Evolutionary conservation across 2,113 vertebrate species (phyloP).

Genomic region (Onychostoma macrolepis): DNA sequence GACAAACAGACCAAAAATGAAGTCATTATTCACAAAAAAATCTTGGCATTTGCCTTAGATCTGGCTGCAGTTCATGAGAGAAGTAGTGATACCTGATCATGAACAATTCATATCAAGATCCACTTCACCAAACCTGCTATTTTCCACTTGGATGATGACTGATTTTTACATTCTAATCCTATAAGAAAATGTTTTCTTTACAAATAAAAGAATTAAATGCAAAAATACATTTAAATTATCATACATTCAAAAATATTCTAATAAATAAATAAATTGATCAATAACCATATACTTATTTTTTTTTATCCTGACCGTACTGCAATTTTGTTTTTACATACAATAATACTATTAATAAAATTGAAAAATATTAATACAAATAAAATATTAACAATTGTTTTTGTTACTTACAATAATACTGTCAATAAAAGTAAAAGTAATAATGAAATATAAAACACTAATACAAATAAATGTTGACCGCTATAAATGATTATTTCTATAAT

Average conservation of each 20-base stretch:
- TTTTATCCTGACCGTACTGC: neutral
- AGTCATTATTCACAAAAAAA: neutral
- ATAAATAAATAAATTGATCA: neutral
- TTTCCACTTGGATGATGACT: neutral
- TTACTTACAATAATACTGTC: neutral
- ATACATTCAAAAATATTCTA: neutral
- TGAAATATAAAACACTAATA: neutral
- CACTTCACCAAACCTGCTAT: neutral
- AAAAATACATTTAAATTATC: neutral
- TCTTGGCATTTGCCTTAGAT: neutral
- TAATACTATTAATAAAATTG: neutral
- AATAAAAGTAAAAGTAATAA: neutral
- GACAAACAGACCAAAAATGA: neutral
- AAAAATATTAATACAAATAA: neutral
- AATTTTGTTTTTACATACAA: neutral
- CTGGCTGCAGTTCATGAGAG: neutral
- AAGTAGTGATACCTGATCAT: neutral
- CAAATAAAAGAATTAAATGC: neutral
- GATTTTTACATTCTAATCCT: neutral
- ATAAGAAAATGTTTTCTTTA: neutral
- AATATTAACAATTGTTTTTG: neutral
- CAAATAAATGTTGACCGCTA: neutral
- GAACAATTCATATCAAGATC: neutral
- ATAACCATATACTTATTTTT: no score
- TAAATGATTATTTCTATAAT: neutral